Evolutionary conservation across 2,888 invertebrate genomes (phyloP).

Genomic region (Meloe dianella): DNA sequence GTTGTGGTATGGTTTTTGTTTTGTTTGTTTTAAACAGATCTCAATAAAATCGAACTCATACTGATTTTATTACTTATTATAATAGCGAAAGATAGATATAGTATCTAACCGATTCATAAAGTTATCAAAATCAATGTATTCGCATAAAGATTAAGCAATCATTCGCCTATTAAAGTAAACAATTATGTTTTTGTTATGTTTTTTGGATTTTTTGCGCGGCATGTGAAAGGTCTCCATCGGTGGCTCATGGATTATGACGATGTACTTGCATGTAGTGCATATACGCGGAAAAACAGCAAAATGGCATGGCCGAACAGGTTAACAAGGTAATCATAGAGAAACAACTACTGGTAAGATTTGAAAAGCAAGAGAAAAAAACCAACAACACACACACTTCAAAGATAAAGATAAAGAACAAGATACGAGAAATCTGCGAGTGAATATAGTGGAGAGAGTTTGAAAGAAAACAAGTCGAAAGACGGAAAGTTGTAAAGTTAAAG

Average conservation of each 20-base stretch:
- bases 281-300: constrained; percentile 22
- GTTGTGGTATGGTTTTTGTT: background rate
- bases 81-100: background rate
- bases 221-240: constrained; percentile 6
- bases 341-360: constrained; percentile 18
- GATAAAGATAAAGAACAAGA: constrained; percentile 20
- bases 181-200: background rate
- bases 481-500: background rate
- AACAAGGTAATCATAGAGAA: constrained; percentile 27
- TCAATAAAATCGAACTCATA: background rate
- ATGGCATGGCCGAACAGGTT: constrained; percentile 11
- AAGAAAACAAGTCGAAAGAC: background rate
- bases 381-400: no score
- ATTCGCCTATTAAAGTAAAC: background rate
- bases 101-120: no score
- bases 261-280: constrained; percentile 5
- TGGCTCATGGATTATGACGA: background rate
- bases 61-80: background rate
- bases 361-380: background rate
- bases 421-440: constrained; percentile 19
- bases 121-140: background rate
- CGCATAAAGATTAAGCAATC: background rate
- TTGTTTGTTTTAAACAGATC: background rate
- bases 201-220: background rate
- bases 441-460: constrained; percentile 6